Evolutionary conservation across 1,140 invertebrate genomes (phyloP), one percentile per base, ranked within the genome.

Genomic region (Oryzaephilus surinamensis): DNA sequence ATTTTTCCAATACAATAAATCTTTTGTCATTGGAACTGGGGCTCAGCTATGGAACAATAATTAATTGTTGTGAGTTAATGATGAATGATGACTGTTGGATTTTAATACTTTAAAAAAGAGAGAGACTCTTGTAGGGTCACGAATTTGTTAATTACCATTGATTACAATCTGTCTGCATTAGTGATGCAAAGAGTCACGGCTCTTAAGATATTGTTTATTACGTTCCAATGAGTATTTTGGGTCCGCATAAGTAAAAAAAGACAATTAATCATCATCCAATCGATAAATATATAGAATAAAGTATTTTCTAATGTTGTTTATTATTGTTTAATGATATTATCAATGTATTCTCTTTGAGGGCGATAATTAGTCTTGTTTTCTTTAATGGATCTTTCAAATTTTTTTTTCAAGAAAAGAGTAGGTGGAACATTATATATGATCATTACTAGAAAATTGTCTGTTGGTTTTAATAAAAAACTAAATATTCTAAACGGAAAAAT

Each of bases 21-120:
- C 54, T 54, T 54, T 56, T 56, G 54, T 56, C 54, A 54, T 55
- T 55, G 46, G 40, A 45, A 30, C 41, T 39, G 30, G 35, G 45
- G 44, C 37, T 39, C 38, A 34, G 38, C 18, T 34, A 39, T 18
- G 41, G 44, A 52, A 52, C 52, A 49, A 56, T 56, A 58, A 58
- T 56, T 58, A 58, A 58, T 58, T 56, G 55, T 56, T 52, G 46
- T 45, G 46, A 50, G 45, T 54, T 58, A 58, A 58, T 58, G 55
- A 58, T 55, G 52, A 56, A 56, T 54, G 54, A 58, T 58, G 55
- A 58, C 54, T 58, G 46, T 50, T 41, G 47, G 47, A 46, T 54
- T 50, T 37, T 43, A 45, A 45, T 54, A 56, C 51, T 48, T 56
- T 52, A 47, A 56, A n/a, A n/a, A n/a, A n/a, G n/a, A n/a, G 37